Percentiles rank a stretch among this genome's conserved stretches.
Conservation (phyloP, 2,888 invertebrate species). For the Dynastes hyllus region DNA sequence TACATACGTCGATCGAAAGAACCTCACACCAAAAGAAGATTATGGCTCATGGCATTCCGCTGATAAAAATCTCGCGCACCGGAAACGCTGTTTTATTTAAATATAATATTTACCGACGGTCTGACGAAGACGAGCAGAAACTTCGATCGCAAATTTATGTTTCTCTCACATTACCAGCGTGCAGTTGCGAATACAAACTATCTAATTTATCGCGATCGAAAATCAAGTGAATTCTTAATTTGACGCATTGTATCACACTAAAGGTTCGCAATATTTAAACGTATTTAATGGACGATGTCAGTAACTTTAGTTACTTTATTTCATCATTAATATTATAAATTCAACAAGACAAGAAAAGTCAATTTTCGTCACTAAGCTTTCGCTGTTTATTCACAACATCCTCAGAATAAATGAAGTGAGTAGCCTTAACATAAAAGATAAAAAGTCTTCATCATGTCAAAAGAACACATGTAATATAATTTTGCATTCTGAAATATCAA, state of each 20-base stretch:
- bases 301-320: too few relatives aligned
- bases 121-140: conserved; percentile 35
- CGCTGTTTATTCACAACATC: too few relatives aligned
- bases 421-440: too few relatives aligned
- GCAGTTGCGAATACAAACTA: conserved; percentile 36
- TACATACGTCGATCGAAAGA: not conserved
- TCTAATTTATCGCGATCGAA: conserved; percentile 35
- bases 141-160: conserved; percentile 43
- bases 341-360: not conserved
- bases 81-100: conserved; percentile 48
- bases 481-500: too few relatives aligned
- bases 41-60: conserved; percentile 21
- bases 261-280: conserved; percentile 26
- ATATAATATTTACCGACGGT: conserved; percentile 49
- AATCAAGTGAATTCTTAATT: conserved; percentile 44
- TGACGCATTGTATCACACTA: conserved; percentile 16
- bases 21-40: conserved; percentile 32
- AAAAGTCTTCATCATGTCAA: too few relatives aligned
- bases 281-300: not conserved
- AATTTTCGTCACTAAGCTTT: too few relatives aligned
- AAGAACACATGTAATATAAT: too few relatives aligned
- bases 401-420: too few relatives aligned
- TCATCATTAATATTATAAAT: not conserved
- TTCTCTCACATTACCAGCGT: conserved; percentile 38
- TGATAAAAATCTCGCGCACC: conserved; percentile 47